Percentiles rank a stretch among this genome's conserved stretches.
These are phyloP conservation scores for Leptoclinus maculatus DNA, from an alignment of 2,797 vertebrate species.

Conservation along the genomic window DNA sequence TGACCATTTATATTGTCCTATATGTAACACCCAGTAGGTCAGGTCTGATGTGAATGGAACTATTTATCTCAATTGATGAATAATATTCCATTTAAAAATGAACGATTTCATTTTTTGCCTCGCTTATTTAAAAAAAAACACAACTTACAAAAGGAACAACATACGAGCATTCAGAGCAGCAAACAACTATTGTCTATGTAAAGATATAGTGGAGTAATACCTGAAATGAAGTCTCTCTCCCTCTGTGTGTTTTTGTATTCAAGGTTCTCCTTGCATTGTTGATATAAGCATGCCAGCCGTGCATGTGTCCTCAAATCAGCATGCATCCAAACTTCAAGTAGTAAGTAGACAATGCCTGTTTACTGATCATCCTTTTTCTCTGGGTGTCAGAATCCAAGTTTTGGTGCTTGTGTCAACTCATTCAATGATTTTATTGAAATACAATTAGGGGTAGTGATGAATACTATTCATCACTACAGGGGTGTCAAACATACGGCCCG, in stretches of 20 bases:
- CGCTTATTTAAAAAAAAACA: neutral
- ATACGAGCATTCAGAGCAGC: too few species aligned
- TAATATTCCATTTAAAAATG: neutral
- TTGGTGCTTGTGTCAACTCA: neutral
- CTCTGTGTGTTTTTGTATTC: neutral
- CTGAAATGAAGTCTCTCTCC: neutral
- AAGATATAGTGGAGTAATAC: neutral
- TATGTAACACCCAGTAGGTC: neutral
- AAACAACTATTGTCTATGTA: too few species aligned
- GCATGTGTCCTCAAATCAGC: neutral
- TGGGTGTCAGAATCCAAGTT: neutral
- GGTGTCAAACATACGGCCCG: too few species aligned
- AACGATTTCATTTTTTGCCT: neutral
- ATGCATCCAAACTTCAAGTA: neutral
- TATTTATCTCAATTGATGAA: neutral
- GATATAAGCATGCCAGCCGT: too few species aligned
- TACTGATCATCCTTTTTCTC: neutral
- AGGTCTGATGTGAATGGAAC: neutral
- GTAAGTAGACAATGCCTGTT: neutral
- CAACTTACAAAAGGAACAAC: neutral
- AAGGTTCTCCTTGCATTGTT: neutral
- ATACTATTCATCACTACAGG: too few species aligned
- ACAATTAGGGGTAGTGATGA: neutral
- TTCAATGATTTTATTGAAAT: neutral
- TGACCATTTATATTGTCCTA: neutral